Evolutionary conservation across 2,113 vertebrate genomes (phyloP).

Genomic region (Scophthalmus maximus): DNA sequence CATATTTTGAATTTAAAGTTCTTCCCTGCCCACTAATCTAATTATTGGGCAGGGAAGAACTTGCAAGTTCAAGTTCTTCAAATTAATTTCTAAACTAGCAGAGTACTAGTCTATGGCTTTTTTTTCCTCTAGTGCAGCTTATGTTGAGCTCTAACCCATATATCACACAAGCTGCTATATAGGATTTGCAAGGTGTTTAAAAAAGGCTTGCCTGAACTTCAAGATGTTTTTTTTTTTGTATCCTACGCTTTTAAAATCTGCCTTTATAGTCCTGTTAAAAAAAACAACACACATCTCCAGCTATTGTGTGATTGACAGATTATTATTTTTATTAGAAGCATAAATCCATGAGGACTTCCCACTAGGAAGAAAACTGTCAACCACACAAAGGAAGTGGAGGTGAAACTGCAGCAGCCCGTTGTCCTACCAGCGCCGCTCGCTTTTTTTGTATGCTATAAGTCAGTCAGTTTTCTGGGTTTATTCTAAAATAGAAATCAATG

Average conservation of each 20-base stretch:
- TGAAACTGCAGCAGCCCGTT: conserved; percentile 17
- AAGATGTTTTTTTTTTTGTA: conserved; percentile 31
- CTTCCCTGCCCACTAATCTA: conserved; percentile 4
- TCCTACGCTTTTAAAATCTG: conserved; percentile 20
- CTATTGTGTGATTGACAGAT: conserved; percentile 38
- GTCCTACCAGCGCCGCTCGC: conserved; percentile 18
- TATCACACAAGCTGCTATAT: conserved; percentile 20
- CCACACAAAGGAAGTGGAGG: conserved; percentile 34
- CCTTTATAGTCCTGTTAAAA: conserved; percentile 21
- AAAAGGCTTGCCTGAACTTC: conserved; percentile 24
- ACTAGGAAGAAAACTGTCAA: conserved; percentile 34
- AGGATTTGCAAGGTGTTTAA: conserved; percentile 23
- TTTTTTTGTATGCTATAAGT: conserved; percentile 15
- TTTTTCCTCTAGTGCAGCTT: not conserved
- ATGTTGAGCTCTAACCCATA: conserved; percentile 10
- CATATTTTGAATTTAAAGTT: conserved; percentile 31
- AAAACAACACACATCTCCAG: conserved; percentile 17
- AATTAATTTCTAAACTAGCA: conserved; percentile 26
- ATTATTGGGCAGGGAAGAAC: conserved; percentile 10
- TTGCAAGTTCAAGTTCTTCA: conserved; percentile 1
- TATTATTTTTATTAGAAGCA: conserved; percentile 20
- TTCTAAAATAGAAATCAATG: conserved; percentile 39
- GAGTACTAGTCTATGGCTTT: conserved; percentile 1
- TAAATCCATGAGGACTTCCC: conserved; percentile 23
- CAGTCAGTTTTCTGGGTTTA: conserved; percentile 1